Conservation (phyloP, 2,888 invertebrate species). For the Pyrrhia umbra region DNA sequence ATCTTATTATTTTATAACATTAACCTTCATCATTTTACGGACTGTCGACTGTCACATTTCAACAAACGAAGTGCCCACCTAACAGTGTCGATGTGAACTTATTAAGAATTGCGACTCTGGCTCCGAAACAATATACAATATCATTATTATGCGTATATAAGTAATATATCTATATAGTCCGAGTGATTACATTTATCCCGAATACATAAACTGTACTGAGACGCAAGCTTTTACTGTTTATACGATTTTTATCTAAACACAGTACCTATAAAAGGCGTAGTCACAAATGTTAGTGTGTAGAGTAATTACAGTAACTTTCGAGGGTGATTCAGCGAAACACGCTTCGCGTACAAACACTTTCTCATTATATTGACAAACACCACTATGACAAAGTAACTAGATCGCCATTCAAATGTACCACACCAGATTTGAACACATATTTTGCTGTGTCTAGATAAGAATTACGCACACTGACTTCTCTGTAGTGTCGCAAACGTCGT, state of each 20-base stretch:
- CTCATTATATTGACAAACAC: slow-evolving; percentile 18
- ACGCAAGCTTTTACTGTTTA: slow-evolving; percentile 77
- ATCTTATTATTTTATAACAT: slow-evolving; percentile 74
- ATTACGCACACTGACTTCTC: slow-evolving; percentile 36
- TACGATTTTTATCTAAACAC: slow-evolving; percentile 65
- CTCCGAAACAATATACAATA: slow-evolving; percentile 59
- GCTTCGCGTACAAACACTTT: slow-evolving; percentile 29
- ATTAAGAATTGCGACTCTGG: slow-evolving; percentile 76
- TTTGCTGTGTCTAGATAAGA: slow-evolving; percentile 68
- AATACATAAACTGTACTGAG: slow-evolving; percentile 76
- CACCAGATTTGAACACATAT: slow-evolving; percentile 21
- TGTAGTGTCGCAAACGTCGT: slow-evolving; percentile 34
- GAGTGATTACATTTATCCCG: slow-evolving; percentile 50
- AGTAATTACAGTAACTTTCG: neutral
- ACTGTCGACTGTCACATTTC: slow-evolving; percentile 80
- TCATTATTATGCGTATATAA: slow-evolving; percentile 35
- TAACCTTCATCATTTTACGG: slow-evolving; percentile 83
- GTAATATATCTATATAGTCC: slow-evolving; percentile 34
- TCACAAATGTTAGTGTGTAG: slow-evolving; percentile 30
- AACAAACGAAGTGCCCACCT: slow-evolving; percentile 74
- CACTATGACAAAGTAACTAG: slow-evolving; percentile 16
- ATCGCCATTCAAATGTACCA: slow-evolving; percentile 13
- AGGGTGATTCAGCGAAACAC: slow-evolving; percentile 22
- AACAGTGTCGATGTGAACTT: slow-evolving; percentile 78
- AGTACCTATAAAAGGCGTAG: slow-evolving; percentile 45